phyloP scores from a whole-genome alignment of 1,140 invertebrate species.

The Penaeus vannamei region DNA sequence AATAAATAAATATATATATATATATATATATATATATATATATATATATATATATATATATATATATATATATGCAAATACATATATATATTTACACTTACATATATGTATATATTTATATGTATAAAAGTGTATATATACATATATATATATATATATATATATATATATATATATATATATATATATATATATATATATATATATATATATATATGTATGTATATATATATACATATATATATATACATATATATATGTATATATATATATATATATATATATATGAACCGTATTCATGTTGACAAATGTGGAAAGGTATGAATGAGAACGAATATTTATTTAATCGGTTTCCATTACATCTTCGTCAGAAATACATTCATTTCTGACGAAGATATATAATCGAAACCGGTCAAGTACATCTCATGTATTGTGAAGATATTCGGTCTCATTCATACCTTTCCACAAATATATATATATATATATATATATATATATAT shows the following conservation, averaged over 20 bases:
- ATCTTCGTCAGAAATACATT: too few relatives aligned
- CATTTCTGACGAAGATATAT: too few relatives aligned
- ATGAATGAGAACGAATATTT: too few relatives aligned
- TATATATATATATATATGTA: conserved; percentile 21
- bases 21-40: conserved; percentile 33
- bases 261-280: conserved; percentile 33
- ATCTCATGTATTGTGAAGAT: too few relatives aligned
- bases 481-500: too few relatives aligned
- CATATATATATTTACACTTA: conserved; percentile 22
- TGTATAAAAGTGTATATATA: not conserved
- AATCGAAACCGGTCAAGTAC: too few relatives aligned
- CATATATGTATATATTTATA: conserved; percentile 29
- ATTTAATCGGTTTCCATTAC: too few relatives aligned
- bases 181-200: conserved; percentile 33
- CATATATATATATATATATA: conserved; percentile 29
- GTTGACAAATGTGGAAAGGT: too few relatives aligned
- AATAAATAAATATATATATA: conserved; percentile 26
- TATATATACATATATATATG: conserved; percentile 29
- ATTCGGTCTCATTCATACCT: too few relatives aligned
- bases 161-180: conserved; percentile 26
- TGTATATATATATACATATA: conserved; percentile 33
- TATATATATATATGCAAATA: conserved; percentile 29
- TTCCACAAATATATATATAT: too few relatives aligned
- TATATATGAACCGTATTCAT: too few relatives aligned
- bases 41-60: conserved; percentile 33